Base-by-base conservation (phyloP, 2,797 vertebrate genomes). In the Salarias fasciatus region DNA sequence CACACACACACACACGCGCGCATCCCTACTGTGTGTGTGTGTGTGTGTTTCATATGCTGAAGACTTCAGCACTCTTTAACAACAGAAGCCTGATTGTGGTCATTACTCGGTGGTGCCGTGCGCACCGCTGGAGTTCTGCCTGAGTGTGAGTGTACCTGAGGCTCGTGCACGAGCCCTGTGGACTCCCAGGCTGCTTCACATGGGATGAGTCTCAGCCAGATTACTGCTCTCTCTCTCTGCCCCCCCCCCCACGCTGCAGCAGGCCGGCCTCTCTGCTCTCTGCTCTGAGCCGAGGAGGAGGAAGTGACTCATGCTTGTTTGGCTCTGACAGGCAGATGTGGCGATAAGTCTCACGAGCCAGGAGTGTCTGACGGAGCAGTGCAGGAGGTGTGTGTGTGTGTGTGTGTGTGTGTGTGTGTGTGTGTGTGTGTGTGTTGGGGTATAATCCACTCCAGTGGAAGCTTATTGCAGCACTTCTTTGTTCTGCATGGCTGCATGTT, bases 131-230 rank as follows among this genome's bases (percentile, higher is more conserved):
- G 24, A 24, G 3, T 24, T 24, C 18, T 24, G 24, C 2, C 2
- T 24, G 18, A 24, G 18, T n/a, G n/a, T 24, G 18, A 24, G 18
- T 2, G 18, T 24, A n/a, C n/a, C n/a, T n/a, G 18, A 24, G 24
- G 18, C 18, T 24, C 33, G 35, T 35, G 33, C 33, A 35, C n/a
- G 33, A 24, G 33, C 38, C 42, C 71, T 75, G 64, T 48, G 6
- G 49, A 75, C 58, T 69, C 56, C 37, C 51, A 6, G 6, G 29
- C 66, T 82, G 64, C 65, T 85, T 63, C 85, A 75, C 50, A 35
- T 71, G 7, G 72, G 77, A 70, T 81, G 85, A 87, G 90, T 85
- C 82, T 72, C 75, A 86, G 90, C 91, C 75, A 78, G 78, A 81
- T 80, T 73, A 63, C 54, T 41, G 9, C 11, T 9, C 59, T 73